Percentiles rank a stretch among this genome's conserved stretches.
These are phyloP conservation scores for Gadus macrocephalus DNA, from an alignment of 2,113 vertebrate species.

Conservation along the genomic window DNA sequence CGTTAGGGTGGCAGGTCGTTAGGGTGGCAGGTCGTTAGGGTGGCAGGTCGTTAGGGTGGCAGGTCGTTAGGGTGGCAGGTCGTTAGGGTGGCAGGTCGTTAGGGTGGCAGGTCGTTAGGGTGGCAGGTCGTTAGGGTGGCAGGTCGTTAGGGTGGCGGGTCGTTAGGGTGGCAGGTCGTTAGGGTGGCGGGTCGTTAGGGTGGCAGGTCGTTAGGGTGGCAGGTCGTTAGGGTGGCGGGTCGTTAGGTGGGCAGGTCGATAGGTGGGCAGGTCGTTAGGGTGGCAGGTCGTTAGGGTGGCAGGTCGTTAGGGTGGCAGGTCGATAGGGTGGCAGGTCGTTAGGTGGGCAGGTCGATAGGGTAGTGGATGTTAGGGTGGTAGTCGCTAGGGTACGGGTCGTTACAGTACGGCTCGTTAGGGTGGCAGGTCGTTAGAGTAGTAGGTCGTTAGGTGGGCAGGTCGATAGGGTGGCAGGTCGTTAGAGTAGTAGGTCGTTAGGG, in stretches of 20 bases:
- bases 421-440: neutral
- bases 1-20: neutral
- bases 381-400: too few species aligned
- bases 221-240: neutral
- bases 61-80: too few species aligned
- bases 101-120: too few species aligned
- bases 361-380: too few species aligned
- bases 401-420: too few species aligned
- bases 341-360: too few species aligned
- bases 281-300: neutral
- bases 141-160: too few species aligned
- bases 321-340: neutral
- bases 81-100: too few species aligned
- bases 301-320: neutral
- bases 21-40: neutral
- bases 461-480: neutral
- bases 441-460: neutral
- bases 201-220: too few species aligned
- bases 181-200: too few species aligned
- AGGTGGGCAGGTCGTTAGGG: neutral
- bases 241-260: neutral
- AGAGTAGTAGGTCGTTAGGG: neutral
- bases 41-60: neutral
- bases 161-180: too few species aligned
- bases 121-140: too few species aligned